These are phyloP conservation scores for Fissipunctia ypsillon DNA, from an alignment of 2,888 invertebrate species.

Conservation along the genomic window DNA sequence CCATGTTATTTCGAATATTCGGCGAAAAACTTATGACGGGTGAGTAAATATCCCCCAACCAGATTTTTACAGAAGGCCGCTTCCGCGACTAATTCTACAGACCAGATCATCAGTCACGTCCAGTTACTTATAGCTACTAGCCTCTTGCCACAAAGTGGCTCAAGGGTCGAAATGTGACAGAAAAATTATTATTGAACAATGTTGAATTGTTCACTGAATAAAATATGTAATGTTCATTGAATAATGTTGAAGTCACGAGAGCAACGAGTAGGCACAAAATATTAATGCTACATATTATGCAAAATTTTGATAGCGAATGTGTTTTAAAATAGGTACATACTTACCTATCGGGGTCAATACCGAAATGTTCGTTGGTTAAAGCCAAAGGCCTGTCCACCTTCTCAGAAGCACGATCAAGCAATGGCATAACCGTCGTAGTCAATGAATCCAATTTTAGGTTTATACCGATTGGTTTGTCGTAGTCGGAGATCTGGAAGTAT, in stretches of 20 bases:
- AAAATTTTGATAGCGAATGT: neutral
- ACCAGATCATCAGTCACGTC: neutral
- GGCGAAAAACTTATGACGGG: neutral
- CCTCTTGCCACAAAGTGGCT: neutral
- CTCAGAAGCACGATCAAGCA: neutral
- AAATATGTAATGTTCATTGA: no score
- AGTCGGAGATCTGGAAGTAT: slow-evolving; percentile 33
- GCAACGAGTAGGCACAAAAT: neutral
- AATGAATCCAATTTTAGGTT: slow-evolving; percentile 10
- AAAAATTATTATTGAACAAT: neutral
- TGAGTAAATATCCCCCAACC: neutral
- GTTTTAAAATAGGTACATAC: slow-evolving; percentile 24
- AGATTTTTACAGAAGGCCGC: neutral
- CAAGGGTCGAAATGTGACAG: neutral
- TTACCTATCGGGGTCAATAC: slow-evolving; percentile 38
- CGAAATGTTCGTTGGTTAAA: slow-evolving; percentile 8
- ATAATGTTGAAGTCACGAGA: neutral
- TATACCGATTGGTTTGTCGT: slow-evolving; percentile 31
- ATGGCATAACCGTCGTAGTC: slow-evolving; percentile 21
- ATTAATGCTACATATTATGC: neutral
- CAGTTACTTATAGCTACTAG: neutral
- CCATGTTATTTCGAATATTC: neutral
- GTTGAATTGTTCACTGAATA: neutral
- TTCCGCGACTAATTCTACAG: neutral
- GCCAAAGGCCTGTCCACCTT: neutral